Conservation (phyloP, 1,140 invertebrate genomes). For the Gryllus bimaculatus region DNA sequence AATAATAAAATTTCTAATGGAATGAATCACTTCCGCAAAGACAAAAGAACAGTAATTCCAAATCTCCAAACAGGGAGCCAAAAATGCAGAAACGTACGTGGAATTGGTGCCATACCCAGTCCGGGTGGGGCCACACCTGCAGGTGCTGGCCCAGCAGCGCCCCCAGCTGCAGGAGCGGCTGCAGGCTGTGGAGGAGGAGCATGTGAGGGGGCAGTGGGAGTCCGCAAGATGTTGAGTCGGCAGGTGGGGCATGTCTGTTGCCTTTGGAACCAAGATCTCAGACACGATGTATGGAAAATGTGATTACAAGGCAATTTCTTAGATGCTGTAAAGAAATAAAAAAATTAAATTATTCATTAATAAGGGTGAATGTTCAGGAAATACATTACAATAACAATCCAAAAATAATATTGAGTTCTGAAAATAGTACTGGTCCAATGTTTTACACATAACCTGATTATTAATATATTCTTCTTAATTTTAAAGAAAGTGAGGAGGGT, state of each 20-base stretch:
- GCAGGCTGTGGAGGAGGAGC: slow-evolving; percentile 34
- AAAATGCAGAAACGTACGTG: background rate
- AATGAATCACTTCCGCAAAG: too few relatives aligned
- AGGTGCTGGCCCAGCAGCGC: slow-evolving; percentile 14
- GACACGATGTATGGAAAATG: slow-evolving; percentile 96
- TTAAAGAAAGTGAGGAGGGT: too few relatives aligned
- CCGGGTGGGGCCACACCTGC: slow-evolving; percentile 3
- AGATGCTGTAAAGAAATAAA: slow-evolving; percentile 51
- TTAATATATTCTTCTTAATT: too few relatives aligned
- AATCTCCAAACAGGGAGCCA: too few relatives aligned
- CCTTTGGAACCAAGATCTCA: slow-evolving; percentile 98
- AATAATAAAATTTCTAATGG: too few relatives aligned
- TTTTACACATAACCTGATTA: too few relatives aligned
- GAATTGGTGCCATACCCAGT: background rate
- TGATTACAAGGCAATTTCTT: slow-evolving; percentile 99
- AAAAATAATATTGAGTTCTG: too few relatives aligned
- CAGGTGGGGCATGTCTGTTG: slow-evolving; percentile 99
- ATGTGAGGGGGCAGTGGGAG: slow-evolving; percentile 35
- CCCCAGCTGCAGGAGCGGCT: slow-evolving; percentile 18
- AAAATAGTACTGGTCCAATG: too few relatives aligned
- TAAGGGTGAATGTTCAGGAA: too few relatives aligned
- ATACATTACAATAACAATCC: too few relatives aligned
- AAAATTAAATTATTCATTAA: background rate
- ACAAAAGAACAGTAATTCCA: too few relatives aligned
- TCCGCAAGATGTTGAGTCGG: slow-evolving; percentile 85